A percentile compares a stretch with the other conserved stretches of the same genome.
Evolutionary conservation across 2,888 invertebrate species (phyloP).

Genomic region (Aleiodes alternator): DNA sequence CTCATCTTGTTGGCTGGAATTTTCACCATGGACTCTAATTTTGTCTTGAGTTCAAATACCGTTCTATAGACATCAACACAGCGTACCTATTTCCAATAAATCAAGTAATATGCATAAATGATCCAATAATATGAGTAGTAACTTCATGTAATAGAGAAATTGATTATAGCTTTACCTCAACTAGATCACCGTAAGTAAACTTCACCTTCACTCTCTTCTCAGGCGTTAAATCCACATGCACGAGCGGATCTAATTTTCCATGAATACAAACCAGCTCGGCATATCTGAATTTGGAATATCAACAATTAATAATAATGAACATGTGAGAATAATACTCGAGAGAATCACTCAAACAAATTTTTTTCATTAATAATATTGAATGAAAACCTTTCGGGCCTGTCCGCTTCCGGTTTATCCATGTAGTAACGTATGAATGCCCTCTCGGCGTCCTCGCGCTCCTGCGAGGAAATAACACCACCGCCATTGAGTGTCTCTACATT

Average conservation of each 20-base stretch:
- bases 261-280: constrained; percentile 89
- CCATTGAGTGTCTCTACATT: constrained; percentile 92
- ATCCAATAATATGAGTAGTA: neutral
- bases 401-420: constrained; percentile 90
- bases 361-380: constrained; percentile 1
- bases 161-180: constrained; percentile 77
- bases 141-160: constrained; percentile 19
- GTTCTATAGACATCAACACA: constrained; percentile 79
- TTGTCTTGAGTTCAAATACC: constrained; percentile 88
- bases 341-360: no score
- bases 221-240: constrained; percentile 90
- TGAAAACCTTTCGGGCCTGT: constrained; percentile 85
- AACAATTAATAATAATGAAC: constrained; percentile 13
- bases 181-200: constrained; percentile 86
- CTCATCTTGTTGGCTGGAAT: constrained; percentile 91
- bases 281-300: constrained; percentile 79
- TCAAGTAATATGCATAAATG: constrained; percentile 21
- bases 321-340: neutral
- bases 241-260: constrained; percentile 93
- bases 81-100: constrained; percentile 65
- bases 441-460: constrained; percentile 94
- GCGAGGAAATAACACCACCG: constrained; percentile 87
- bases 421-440: constrained; percentile 94
- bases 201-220: constrained; percentile 91
- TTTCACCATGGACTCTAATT: constrained; percentile 87